Conservation (phyloP, 2,888 invertebrate genomes). For the Lepidocyrtinus sp. region DNA sequence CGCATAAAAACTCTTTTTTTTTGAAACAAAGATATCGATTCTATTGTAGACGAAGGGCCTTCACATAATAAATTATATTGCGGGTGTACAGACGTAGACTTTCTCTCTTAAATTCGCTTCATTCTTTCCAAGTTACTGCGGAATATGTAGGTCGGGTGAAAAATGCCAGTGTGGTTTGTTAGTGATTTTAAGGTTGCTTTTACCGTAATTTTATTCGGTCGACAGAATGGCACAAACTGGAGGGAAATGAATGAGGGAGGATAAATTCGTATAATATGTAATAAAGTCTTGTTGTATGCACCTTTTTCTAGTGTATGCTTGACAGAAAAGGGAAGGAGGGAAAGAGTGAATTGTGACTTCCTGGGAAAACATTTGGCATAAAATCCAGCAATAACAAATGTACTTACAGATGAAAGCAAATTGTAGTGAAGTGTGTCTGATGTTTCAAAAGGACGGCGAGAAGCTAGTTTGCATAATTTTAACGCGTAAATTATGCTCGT, state of each 20-base stretch:
- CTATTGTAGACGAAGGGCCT: conserved; percentile 26
- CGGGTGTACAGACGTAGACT: conserved; percentile 49
- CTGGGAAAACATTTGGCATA: conserved; percentile 29
- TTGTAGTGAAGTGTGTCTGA: not conserved
- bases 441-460: not conserved
- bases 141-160: conserved; percentile 19
- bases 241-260: conserved; percentile 15
- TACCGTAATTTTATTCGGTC: conserved; percentile 31
- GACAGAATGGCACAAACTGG: not conserved
- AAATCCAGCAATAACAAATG: not conserved
- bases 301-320: not conserved
- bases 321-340: not conserved
- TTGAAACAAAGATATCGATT: conserved; percentile 54
- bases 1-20: not conserved
- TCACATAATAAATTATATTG: conserved; percentile 55
- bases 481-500: not conserved
- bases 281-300: too few species aligned
- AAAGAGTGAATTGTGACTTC: conserved; percentile 38
- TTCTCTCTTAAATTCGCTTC: conserved; percentile 18
- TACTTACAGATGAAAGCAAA: conserved; percentile 11
- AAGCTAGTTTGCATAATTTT: conserved; percentile 18
- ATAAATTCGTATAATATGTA: conserved; percentile 22
- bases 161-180: conserved; percentile 48
- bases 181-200: conserved; percentile 43
- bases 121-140: conserved; percentile 27